These are phyloP conservation scores for Naso thynnoides DNA, from an alignment of 2,797 vertebrate genomes.

Conservation along the genomic window DNA sequence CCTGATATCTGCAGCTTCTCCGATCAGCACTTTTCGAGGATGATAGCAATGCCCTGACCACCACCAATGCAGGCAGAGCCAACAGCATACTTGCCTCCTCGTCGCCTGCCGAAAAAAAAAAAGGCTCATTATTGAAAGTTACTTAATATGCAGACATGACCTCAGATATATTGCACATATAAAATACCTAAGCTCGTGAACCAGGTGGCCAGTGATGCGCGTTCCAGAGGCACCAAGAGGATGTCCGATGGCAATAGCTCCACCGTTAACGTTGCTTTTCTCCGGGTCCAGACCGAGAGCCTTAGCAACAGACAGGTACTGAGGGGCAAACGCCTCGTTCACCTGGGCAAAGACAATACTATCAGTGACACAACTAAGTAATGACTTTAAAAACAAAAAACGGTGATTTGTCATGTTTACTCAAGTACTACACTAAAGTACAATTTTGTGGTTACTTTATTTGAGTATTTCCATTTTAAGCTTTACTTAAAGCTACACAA, in stretches of 20 bases:
- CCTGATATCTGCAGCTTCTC: constrained; percentile 17
- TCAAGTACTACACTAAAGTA: background rate
- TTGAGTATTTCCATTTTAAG: background rate
- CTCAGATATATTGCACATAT: background rate
- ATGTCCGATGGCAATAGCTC: constrained; percentile 96
- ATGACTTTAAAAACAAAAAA: background rate
- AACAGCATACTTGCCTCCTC: constrained; percentile 91
- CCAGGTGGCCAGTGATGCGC: constrained; percentile 93
- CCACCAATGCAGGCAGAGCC: constrained; percentile 98
- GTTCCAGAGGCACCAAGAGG: constrained; percentile 93
- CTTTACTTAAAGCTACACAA: background rate
- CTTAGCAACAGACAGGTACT: constrained; percentile 93
- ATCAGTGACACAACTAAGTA: background rate
- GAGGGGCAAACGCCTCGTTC: constrained; percentile 96
- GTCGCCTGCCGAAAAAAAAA: constrained; percentile 83
- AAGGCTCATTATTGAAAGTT: constrained; percentile 27
- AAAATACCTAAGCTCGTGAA: constrained; percentile 92
- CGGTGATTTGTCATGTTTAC: background rate
- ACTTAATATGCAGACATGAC: background rate
- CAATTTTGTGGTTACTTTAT: background rate
- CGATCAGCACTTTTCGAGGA: constrained; percentile 87
- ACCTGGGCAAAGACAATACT: constrained; percentile 82
- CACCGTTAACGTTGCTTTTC: constrained; percentile 93
- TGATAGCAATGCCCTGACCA: constrained; percentile 94
- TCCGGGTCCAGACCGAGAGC: constrained; percentile 89